phyloP scores from a whole-genome alignment of 2,797 vertebrate species.

The Psittacula echo region DNA sequence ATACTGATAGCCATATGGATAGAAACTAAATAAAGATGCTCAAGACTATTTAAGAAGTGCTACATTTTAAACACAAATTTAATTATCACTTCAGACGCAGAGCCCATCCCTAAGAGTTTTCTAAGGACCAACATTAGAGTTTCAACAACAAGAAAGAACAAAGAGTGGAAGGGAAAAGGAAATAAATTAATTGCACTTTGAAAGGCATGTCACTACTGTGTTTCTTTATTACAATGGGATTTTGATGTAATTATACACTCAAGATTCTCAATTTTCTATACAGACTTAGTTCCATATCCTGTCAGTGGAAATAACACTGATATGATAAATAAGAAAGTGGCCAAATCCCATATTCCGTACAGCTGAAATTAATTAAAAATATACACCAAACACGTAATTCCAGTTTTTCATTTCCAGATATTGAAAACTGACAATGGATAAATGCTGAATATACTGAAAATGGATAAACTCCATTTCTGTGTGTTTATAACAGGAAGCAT shows the following conservation, averaged over 20 bases:
- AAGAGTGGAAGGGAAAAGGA: background rate
- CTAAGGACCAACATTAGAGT: background rate
- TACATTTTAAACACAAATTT: background rate
- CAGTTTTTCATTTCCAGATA: background rate
- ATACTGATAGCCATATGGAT: accelerated
- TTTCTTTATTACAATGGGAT: background rate
- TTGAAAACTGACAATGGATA: background rate
- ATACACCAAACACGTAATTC: background rate
- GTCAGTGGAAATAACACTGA: background rate
- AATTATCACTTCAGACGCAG: background rate
- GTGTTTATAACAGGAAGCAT: background rate
- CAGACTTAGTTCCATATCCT: background rate
- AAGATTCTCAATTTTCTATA: background rate
- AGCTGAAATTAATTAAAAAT: background rate
- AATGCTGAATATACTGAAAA: background rate
- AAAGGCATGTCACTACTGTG: background rate
- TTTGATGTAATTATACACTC: background rate
- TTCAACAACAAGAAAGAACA: background rate
- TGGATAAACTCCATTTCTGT: background rate
- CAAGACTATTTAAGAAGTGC: background rate
- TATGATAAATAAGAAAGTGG: background rate
- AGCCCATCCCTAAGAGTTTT: background rate
- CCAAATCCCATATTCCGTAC: background rate
- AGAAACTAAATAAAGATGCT: background rate
- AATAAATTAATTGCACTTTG: background rate